Conservation (phyloP, 2,113 vertebrate species). For the Chlorodrepanis virens region DNA sequence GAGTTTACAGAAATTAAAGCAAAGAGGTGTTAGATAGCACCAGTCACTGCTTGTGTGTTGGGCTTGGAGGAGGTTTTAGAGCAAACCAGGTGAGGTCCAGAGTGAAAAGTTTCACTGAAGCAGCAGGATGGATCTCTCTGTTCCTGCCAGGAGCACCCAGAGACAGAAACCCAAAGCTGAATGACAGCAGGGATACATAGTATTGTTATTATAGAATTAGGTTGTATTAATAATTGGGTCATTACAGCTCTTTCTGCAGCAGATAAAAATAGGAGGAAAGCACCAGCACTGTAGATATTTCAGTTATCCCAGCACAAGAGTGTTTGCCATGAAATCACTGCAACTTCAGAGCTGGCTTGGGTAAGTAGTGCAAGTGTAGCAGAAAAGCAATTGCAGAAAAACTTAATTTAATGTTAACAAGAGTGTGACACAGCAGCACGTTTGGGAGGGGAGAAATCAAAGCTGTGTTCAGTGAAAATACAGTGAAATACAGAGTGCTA, state of each 20-base stretch:
- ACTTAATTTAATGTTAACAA: background rate
- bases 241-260: background rate
- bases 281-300: background rate
- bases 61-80: background rate
- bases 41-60: fast-evolving
- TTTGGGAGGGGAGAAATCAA: background rate
- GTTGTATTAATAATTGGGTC: background rate
- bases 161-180: background rate
- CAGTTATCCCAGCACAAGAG: background rate
- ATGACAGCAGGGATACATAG: background rate
- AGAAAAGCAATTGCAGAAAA: background rate
- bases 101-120: background rate
- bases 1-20: background rate
- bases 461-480: background rate
- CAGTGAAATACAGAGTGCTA: background rate
- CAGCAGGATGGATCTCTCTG: background rate
- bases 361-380: background rate
- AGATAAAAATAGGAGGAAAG: background rate
- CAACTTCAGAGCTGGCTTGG: background rate
- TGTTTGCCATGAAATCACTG: background rate
- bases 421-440: background rate
- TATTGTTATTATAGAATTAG: background rate
- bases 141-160: background rate
- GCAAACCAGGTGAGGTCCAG: background rate
- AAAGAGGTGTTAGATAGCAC: background rate